phyloP scores from a whole-genome alignment of 1,140 invertebrate genomes.

The Drosophila triauraria region DNA sequence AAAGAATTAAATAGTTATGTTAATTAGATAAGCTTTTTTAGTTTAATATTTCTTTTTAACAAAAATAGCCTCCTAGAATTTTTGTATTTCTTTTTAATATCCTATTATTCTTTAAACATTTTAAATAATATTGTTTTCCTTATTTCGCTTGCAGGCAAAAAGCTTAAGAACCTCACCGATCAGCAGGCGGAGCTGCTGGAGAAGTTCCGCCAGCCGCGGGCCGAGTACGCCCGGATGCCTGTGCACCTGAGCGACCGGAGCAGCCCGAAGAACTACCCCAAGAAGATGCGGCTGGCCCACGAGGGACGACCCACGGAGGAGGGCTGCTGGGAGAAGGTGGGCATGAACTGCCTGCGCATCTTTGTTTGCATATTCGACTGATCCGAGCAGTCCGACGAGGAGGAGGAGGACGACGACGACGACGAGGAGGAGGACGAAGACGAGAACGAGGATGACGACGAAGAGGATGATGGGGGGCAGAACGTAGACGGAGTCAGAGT shows the following conservation, averaged over 20 bases:
- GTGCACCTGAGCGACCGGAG: slow-evolving; percentile 83
- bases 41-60: no score
- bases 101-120: no score
- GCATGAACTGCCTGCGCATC: slow-evolving; percentile 80
- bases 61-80: no score
- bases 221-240: slow-evolving; percentile 82
- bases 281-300: slow-evolving; percentile 79
- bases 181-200: slow-evolving; percentile 80
- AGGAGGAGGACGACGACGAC: slow-evolving; percentile 17
- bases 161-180: slow-evolving; percentile 78
- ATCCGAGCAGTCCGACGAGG: slow-evolving; percentile 45
- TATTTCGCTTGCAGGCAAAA: slow-evolving; percentile 60
- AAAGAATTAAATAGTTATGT: no score
- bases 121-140: neutral
- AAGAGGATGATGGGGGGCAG: neutral
- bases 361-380: slow-evolving; percentile 84
- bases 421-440: slow-evolving; percentile 11
- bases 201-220: slow-evolving; percentile 78
- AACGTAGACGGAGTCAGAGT: slow-evolving; percentile 16
- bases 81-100: neutral
- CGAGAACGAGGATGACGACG: neutral
- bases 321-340: slow-evolving; percentile 77
- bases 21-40: no score
- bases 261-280: slow-evolving; percentile 82
- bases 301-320: slow-evolving; percentile 67